Conservation (phyloP, 1,140 invertebrate species). For the Rhopalosiphum padi region DNA sequence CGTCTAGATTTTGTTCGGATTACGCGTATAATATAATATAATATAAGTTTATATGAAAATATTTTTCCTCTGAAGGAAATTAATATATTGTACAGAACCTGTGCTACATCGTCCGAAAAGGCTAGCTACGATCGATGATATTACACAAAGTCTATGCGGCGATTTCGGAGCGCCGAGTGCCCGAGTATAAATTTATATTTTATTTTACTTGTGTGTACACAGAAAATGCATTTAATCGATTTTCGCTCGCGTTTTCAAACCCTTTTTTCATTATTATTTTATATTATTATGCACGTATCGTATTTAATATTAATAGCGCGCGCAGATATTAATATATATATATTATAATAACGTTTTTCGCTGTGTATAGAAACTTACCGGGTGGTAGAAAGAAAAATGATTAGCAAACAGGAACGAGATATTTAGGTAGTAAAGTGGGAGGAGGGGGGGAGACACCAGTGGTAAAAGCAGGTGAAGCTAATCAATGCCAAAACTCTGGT, state of each 20-base stretch:
- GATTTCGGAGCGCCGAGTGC: background rate
- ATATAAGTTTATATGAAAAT: background rate
- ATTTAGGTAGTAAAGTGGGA: background rate
- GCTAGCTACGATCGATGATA: background rate
- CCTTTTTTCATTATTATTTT: background rate
- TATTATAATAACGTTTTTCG: background rate
- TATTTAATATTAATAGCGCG: too few relatives aligned
- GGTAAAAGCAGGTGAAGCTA: constrained; percentile 50
- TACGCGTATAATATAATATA: background rate
- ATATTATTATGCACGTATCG: background rate
- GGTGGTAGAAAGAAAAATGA: constrained; percentile 27
- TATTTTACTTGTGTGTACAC: background rate
- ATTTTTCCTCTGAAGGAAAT: background rate
- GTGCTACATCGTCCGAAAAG: background rate
- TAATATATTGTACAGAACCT: background rate
- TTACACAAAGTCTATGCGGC: background rate
- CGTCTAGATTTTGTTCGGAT: background rate
- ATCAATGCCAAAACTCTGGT: constrained; percentile 52
- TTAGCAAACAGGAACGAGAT: background rate
- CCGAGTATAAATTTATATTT: background rate
- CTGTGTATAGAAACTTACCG: background rate
- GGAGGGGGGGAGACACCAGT: background rate
- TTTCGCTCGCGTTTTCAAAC: background rate
- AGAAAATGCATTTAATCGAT: background rate
- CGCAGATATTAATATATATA: too few relatives aligned